phyloP scores from a whole-genome alignment of 2,888 invertebrate genomes.

The Chaitophorus viminalis region DNA sequence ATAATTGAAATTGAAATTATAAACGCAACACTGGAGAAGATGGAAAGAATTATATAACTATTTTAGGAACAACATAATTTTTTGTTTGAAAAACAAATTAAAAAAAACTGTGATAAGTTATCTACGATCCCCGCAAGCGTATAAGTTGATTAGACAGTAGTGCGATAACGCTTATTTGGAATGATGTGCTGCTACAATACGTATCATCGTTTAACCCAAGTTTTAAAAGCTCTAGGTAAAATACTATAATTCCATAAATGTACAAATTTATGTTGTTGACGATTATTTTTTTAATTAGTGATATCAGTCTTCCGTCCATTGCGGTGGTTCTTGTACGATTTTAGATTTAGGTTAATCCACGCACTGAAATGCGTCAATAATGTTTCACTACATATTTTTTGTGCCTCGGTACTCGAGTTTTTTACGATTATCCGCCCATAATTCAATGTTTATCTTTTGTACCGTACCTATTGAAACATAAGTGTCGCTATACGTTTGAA shows the following conservation, averaged over 20 bases:
- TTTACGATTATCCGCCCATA: conserved; percentile 17
- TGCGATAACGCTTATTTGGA: too few relatives aligned
- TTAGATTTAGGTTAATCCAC: neutral
- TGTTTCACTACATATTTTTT: neutral
- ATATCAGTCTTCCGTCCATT: neutral
- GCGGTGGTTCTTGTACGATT: neutral
- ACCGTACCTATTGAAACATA: conserved; percentile 8
- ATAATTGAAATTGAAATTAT: too few relatives aligned
- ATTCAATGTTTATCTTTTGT: neutral
- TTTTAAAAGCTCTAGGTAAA: too few relatives aligned
- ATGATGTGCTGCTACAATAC: too few relatives aligned
- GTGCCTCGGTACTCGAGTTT: neutral
- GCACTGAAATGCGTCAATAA: conserved; percentile 12
- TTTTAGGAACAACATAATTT: too few relatives aligned
- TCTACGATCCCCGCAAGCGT: neutral
- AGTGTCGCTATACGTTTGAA: neutral
- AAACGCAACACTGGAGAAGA: too few relatives aligned
- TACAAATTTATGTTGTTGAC: too few relatives aligned
- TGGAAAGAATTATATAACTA: too few relatives aligned
- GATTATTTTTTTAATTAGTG: neutral
- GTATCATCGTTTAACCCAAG: too few relatives aligned
- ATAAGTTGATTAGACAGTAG: neutral
- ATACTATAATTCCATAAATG: too few relatives aligned
- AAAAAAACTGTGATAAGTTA: too few relatives aligned
- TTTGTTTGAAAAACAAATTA: too few relatives aligned